phyloP scores from a whole-genome alignment of 2,888 invertebrate genomes.

The Lasioglossum pauxillum region DNA sequence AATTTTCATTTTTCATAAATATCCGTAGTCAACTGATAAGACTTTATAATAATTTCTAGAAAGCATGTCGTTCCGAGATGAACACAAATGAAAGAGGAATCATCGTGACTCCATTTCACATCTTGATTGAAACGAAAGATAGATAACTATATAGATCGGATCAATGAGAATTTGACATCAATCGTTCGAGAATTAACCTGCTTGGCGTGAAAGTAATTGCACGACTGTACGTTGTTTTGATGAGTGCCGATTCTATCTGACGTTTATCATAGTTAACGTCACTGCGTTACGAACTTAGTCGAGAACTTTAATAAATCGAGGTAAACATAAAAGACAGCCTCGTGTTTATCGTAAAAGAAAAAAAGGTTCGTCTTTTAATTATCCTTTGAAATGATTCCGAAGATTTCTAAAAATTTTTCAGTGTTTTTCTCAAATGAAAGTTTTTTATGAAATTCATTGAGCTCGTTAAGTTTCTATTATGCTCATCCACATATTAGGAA shows the following conservation, averaged over 20 bases:
- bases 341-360: background rate
- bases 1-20: background rate
- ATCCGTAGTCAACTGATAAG: background rate
- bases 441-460: too few relatives aligned
- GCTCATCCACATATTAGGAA: background rate
- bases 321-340: background rate
- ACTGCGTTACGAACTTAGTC: background rate
- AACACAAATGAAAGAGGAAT: background rate
- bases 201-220: background rate
- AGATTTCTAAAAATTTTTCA: background rate
- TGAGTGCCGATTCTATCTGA: background rate
- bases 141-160: background rate
- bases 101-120: background rate
- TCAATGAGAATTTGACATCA: conserved; percentile 6
- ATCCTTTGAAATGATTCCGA: background rate
- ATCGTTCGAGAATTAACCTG: background rate
- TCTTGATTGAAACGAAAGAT: too few relatives aligned
- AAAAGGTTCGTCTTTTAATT: background rate
- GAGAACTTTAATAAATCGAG: background rate
- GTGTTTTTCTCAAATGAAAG: background rate
- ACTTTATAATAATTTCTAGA: background rate
- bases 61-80: background rate
- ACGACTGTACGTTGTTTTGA: background rate
- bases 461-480: background rate
- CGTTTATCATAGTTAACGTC: background rate